A percentile compares a stretch with the other conserved stretches of the same genome.
Conservation (phyloP, 2,797 vertebrate species). For the Antrozous pallidus region DNA sequence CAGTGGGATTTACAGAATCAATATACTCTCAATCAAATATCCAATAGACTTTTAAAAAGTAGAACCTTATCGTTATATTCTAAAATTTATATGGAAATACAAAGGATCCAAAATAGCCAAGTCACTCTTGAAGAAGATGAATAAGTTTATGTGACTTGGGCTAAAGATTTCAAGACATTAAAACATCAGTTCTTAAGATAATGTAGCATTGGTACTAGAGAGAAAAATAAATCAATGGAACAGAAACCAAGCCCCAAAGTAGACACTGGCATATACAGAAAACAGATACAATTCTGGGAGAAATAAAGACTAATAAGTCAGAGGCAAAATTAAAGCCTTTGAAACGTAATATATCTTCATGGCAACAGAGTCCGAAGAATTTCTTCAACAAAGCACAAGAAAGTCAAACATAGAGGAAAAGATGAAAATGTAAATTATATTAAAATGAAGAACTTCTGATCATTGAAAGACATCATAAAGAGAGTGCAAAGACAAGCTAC, state of each 20-base stretch:
- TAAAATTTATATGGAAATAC: neutral
- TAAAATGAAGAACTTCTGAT: slow-evolving; percentile 2
- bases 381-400: neutral
- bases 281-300: neutral
- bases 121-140: neutral
- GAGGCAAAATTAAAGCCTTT: neutral
- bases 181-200: neutral
- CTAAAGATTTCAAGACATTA: neutral
- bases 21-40: neutral
- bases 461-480: neutral
- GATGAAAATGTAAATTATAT: neutral
- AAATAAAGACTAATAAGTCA: slow-evolving; percentile 27
- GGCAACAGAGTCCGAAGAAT: neutral
- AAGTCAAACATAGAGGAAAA: neutral
- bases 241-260: neutral
- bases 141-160: neutral
- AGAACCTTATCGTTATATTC: neutral
- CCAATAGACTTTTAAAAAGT: neutral
- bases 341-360: neutral
- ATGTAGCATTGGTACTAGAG: neutral
- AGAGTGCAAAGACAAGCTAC: neutral
- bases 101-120: neutral
- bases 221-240: neutral
- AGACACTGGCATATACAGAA: neutral
- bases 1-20: neutral